Base-by-base conservation (phyloP, 2,888 invertebrate species). In the Acrobasis consociella region DNA sequence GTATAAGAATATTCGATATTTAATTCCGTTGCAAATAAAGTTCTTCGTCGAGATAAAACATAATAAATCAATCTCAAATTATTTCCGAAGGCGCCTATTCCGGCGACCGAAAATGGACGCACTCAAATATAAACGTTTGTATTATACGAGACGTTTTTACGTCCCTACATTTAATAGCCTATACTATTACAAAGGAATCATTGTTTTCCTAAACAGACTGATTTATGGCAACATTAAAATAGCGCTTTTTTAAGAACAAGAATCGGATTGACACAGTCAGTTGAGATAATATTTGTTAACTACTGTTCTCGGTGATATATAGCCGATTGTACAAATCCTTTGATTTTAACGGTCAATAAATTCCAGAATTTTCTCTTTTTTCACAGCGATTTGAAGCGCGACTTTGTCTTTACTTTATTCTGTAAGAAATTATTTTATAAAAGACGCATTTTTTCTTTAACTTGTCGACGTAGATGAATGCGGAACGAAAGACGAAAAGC, bases 111-210 rank as follows among this genome's bases (percentile, higher is more conserved):
- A 77, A 74, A 81, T 74, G 78, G 76, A 72, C 74, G 74, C 73
- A 69, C 76, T 68, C 17, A 74, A 80, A 80, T 74, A 72, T 71
- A 76, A 73, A 76, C 76, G 71, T 76, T 68, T 65, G 68, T 65
- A 67, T 63, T 64, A 66, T 66, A 69, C 74, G 75, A 76, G 82
- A 83, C 84, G 78, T 86, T 64, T 90, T 91, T 85, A 89, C 81
- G 81, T 79, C 75, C 78, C 76, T 71, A 82, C 81, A 82, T 89
- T 91, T 92, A 87, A 92, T 86, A 83, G 84, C 87, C 84, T 87
- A 88, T 90, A 85, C 81, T 80, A 86, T 92, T 91, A 92, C 92
- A 92, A 92, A 91, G 91, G 86, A 81, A 80, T 84, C 83, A 83
- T 86, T 92, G 92, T 92, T 89, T 90, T 88, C 84, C 79, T 86